Evolutionary conservation across 2,113 vertebrate genomes (phyloP), one percentile per base, ranked within the genome.

Genomic region (Epinephelus moara): DNA sequence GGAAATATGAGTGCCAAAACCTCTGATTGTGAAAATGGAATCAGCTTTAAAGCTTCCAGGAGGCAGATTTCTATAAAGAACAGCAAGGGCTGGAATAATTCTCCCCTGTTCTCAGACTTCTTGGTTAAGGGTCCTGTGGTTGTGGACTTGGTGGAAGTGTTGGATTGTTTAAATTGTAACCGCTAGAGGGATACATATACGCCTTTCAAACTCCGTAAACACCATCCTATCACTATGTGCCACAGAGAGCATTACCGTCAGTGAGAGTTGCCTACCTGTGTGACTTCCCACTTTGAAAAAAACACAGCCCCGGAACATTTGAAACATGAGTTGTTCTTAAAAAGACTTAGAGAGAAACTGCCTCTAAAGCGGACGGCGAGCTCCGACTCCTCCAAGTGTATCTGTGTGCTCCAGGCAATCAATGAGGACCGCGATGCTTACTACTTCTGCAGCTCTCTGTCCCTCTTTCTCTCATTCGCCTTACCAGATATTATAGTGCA

Each of bases 161-260:
- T 47, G 85, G 91, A 93, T 92, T 92, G 90, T 95, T 94, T 95
- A 88, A 95, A 96, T 95, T 95, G 88, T 94, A 95, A 93, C 98
- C 98, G 93, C 97, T 96, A 98, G 98, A 97, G 98, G 98, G 98
- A 97, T 96, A 96, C 96, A 96, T 96, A 95, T 93, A 95, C 97
- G 95, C 96, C 95, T 92, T 96, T 92, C 76, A 89, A 92, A 93
- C 84, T 90, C 91, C 62, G 85, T 88, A 94, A 94, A 94, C 92
- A 93, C 88, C 93, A 95, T 95, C 96, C 96, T 96, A 95, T 95
- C 95, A 95, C 93, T 95, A 93, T 94, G 95, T 94, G 93, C 91
- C 90, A 81, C 33, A 70, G 86, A 96, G 91, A 94, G 93, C 94
- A 89, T 89, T 94, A 82, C 94, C 93, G 94, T 95, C 94, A 94